These are phyloP conservation scores for Istiophorus platypterus DNA, from an alignment of 2,113 vertebrate genomes.

Conservation along the genomic window DNA sequence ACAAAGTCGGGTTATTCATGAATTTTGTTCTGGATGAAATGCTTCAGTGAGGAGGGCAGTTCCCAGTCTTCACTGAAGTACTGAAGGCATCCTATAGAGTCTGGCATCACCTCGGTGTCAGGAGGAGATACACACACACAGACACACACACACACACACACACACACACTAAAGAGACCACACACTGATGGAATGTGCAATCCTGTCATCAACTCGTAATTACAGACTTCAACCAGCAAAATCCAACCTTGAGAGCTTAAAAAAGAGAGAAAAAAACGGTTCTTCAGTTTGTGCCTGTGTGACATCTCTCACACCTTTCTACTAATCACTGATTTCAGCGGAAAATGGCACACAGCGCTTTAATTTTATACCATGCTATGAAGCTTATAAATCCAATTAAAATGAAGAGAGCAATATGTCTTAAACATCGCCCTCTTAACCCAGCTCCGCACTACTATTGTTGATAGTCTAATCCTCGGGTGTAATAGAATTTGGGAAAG, in stretches of 20 bases:
- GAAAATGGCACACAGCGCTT: conserved; percentile 31
- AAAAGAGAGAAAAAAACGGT: conserved; percentile 13
- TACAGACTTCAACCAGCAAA: conserved; percentile 61
- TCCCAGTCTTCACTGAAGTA: conserved; percentile 19
- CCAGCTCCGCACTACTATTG: conserved; percentile 49
- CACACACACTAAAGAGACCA: conserved; percentile 50
- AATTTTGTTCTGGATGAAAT: background rate
- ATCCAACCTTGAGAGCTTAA: conserved; percentile 21
- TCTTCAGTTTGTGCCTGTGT: conserved; percentile 37
- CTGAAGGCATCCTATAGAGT: conserved; percentile 80
- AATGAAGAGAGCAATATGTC: conserved; percentile 32
- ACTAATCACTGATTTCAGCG: conserved; percentile 8
- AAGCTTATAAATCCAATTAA: conserved; percentile 53
- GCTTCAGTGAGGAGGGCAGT: background rate
- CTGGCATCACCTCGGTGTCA: conserved; percentile 75
- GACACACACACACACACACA: conserved; percentile 20
- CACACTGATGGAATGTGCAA: conserved; percentile 66
- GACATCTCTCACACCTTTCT: conserved; percentile 42
- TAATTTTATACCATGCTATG: conserved; percentile 56
- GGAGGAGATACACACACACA: conserved; percentile 14
- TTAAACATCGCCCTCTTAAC: conserved; percentile 46
- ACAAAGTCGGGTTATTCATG: background rate
- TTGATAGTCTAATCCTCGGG: conserved; percentile 58
- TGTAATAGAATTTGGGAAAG: conserved; percentile 57
- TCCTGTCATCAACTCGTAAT: conserved; percentile 76